Evolutionary conservation across 2,113 vertebrate species (phyloP).

Genomic region (Mellivora capensis): DNA sequence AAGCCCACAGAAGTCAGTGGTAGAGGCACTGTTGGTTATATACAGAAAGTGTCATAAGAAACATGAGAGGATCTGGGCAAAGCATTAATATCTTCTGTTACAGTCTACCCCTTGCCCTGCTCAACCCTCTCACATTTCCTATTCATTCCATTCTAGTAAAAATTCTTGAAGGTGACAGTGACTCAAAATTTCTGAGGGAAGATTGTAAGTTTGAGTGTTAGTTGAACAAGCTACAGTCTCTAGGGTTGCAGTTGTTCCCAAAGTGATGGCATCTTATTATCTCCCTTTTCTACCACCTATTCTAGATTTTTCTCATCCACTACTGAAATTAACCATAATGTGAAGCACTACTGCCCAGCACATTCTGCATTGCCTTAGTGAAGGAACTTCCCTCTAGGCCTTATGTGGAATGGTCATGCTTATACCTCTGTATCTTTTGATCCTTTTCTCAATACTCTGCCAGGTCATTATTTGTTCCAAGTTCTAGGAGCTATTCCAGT

Average conservation of each 20-base stretch:
- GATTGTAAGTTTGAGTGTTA: neutral
- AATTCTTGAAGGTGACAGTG: neutral
- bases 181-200: neutral
- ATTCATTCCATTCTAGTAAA: neutral
- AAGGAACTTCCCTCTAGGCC: neutral
- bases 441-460: neutral
- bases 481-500: neutral
- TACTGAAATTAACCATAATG: neutral
- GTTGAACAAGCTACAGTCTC: neutral
- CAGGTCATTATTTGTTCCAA: neutral
- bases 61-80: neutral
- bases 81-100: neutral
- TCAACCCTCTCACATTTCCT: neutral
- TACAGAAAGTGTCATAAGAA: neutral
- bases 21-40: neutral
- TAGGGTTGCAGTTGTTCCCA: neutral
- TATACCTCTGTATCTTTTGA: neutral
- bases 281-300: neutral
- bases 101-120: neutral
- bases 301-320: neutral
- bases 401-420: neutral
- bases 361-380: neutral
- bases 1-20: neutral
- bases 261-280: neutral
- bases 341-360: rapidly evolving